These are phyloP conservation scores for Trisateles emortualis DNA, from an alignment of 2,888 invertebrate genomes.

Conservation along the genomic window DNA sequence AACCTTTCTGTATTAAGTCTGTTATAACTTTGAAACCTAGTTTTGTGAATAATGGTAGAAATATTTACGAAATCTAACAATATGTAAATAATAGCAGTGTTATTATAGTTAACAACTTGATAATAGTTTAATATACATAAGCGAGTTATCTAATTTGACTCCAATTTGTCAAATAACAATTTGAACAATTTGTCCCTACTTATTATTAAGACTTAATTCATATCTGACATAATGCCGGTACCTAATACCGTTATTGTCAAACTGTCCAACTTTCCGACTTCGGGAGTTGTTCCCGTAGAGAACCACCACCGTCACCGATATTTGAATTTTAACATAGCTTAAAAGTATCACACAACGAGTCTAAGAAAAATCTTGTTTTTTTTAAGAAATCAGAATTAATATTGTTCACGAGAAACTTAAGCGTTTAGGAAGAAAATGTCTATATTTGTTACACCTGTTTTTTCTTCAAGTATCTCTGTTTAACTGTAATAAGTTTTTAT, in stretches of 20 bases:
- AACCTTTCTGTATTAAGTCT: constrained; percentile 20
- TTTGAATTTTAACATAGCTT: constrained; percentile 13
- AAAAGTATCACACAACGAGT: constrained; percentile 6
- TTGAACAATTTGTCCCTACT: background rate
- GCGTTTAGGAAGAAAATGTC: constrained; percentile 13
- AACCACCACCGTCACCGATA: constrained; percentile 3
- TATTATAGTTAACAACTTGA: no score
- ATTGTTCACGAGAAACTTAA: constrained; percentile 22
- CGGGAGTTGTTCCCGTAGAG: background rate
- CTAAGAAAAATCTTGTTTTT: background rate
- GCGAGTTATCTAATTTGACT: background rate
- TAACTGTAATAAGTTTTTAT: constrained; percentile 51
- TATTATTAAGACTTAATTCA: background rate
- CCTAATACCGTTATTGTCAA: constrained; percentile 6
- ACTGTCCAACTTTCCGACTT: constrained; percentile 5
- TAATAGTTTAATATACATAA: no score
- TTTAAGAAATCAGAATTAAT: constrained; percentile 39
- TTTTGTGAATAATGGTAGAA: background rate
- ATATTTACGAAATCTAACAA: background rate
- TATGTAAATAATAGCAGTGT: no score
- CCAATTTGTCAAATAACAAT: background rate
- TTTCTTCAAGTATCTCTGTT: constrained; percentile 48
- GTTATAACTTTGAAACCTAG: background rate
- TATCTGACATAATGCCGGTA: background rate
- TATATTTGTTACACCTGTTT: constrained; percentile 48